Conservation (phyloP, 2,888 invertebrate genomes). For the Caenorhabditis sp. region DNA sequence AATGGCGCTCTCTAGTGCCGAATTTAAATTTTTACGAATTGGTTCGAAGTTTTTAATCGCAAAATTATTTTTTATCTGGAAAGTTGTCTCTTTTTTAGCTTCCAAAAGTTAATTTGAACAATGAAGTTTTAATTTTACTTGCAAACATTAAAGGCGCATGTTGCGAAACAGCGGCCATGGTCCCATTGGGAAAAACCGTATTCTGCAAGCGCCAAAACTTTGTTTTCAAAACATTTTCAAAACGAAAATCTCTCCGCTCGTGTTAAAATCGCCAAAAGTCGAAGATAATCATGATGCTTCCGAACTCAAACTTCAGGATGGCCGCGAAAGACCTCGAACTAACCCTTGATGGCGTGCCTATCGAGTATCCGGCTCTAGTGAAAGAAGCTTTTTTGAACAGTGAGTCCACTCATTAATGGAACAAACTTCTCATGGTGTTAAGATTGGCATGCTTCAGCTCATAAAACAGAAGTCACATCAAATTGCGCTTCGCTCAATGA, state of each 20-base stretch:
- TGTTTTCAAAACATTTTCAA: no score
- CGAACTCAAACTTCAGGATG: constrained; percentile 2
- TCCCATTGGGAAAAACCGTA: no score
- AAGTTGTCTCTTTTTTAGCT: no score
- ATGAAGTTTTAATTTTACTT: no score
- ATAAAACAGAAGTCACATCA: constrained; percentile 23
- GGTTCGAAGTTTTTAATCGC: neutral
- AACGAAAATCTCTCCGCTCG: neutral
- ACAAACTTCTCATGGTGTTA: neutral
- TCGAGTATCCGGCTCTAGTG: constrained; percentile 58
- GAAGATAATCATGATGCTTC: no score
- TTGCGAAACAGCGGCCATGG: no score
- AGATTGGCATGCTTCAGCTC: constrained; percentile 45
- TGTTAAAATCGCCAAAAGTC: neutral
- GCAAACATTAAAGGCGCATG: no score
- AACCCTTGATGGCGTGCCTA: constrained; percentile 36
- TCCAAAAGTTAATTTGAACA: no score
- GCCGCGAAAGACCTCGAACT: constrained; percentile 39
- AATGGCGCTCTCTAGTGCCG: neutral
- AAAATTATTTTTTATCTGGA: neutral
- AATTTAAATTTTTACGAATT: constrained; percentile 12
- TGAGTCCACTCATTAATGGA: constrained; percentile 2
- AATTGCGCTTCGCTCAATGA: constrained; percentile 56
- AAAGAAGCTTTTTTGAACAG: constrained; percentile 54
- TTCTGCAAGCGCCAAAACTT: no score